These are phyloP conservation scores for Drosophila gaucha DNA, from an alignment of 2,888 invertebrate species.

Conservation along the genomic window DNA sequence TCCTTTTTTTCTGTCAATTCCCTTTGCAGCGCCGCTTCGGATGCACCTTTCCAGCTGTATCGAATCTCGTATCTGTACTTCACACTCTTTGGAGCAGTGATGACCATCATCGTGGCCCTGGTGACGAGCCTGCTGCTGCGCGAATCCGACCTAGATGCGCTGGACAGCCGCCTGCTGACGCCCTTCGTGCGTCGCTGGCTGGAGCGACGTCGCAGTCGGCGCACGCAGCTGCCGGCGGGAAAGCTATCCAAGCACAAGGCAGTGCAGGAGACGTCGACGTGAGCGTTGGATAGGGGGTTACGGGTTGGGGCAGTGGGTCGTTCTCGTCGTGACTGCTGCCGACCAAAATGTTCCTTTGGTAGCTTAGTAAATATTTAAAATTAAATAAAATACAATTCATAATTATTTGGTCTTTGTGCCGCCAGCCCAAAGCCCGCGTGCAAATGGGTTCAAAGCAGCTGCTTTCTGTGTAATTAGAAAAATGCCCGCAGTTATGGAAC, in stretches of 20 bases:
- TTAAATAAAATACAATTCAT: constrained; percentile 68
- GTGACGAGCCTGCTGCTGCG: constrained; percentile 86
- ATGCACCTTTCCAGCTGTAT: constrained; percentile 85
- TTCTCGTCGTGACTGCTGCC: constrained; percentile 13
- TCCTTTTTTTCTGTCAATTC: neutral
- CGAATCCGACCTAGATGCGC: constrained; percentile 86
- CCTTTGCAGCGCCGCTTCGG: constrained; percentile 60
- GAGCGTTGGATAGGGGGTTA: constrained; percentile 11
- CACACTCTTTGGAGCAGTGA: constrained; percentile 87
- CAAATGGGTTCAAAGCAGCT: constrained; percentile 67
- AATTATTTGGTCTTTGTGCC: constrained; percentile 43
- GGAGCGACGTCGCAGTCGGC: constrained; percentile 57
- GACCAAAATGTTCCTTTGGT: constrained; percentile 65
- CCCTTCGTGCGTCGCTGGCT: constrained; percentile 88
- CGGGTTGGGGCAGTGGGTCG: constrained; percentile 1
- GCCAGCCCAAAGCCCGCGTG: neutral
- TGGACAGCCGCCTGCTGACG: constrained; percentile 88
- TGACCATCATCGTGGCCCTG: constrained; percentile 86
- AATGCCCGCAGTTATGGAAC: constrained; percentile 64
- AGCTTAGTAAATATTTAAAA: constrained; percentile 68
- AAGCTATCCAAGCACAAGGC: constrained; percentile 19
- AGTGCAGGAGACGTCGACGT: constrained; percentile 64
- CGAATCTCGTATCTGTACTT: constrained; percentile 93
- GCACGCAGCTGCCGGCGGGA: constrained; percentile 39
- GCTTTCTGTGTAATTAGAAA: constrained; percentile 66